phyloP scores from a whole-genome alignment of 2,888 invertebrate genomes.

The Prenolepis imparis region DNA sequence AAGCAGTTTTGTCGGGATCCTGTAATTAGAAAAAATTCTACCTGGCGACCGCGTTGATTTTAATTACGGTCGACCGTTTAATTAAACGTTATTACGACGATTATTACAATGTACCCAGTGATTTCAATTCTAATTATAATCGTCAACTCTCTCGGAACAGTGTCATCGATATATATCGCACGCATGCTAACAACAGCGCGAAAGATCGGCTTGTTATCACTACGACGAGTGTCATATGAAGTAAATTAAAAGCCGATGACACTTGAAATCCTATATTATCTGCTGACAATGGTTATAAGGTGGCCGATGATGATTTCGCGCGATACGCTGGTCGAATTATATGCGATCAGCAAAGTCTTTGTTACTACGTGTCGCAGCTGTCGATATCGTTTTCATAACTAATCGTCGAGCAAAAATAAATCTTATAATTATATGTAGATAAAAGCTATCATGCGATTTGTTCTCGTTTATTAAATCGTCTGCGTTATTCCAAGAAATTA shows the following conservation, averaged over 20 bases:
- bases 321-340: constrained; percentile 63
- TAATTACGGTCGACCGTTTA: not conserved
- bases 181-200: constrained; percentile 14
- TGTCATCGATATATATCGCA: not conserved
- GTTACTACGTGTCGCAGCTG: constrained; percentile 43
- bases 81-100: not conserved
- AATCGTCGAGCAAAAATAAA: constrained; percentile 22
- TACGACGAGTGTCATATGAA: constrained; percentile 27
- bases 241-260: constrained; percentile 48
- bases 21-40: constrained; percentile 13
- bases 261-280: constrained; percentile 47
- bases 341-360: constrained; percentile 69
- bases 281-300: constrained; percentile 54
- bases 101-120: not conserved
- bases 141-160: not conserved
- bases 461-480: not conserved
- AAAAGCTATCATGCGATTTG: not conserved
- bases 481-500: constrained; percentile 6
- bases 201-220: constrained; percentile 25
- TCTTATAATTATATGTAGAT: constrained; percentile 2
- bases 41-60: not conserved
- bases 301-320: constrained; percentile 41
- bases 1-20: not conserved
- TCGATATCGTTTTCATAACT: constrained; percentile 2
- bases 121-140: constrained; percentile 15